Evolutionary conservation across 2,113 vertebrate genomes (phyloP).

Genomic region (Gambusia affinis): DNA sequence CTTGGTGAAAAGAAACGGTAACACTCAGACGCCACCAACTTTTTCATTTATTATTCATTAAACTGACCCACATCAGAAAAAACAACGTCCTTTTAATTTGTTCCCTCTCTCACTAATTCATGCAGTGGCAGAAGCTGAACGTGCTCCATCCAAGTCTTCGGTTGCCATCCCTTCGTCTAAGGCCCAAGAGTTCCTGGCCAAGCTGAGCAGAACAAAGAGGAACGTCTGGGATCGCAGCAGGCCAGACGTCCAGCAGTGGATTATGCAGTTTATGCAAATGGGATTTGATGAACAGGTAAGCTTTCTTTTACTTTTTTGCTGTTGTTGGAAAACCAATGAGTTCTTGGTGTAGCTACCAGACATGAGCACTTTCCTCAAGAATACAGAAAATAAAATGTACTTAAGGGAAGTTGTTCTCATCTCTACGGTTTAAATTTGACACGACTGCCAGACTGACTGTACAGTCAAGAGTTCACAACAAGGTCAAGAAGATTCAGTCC

Average conservation of each 20-base stretch:
- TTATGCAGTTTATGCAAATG: constrained; percentile 93
- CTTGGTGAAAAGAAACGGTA: constrained; percentile 86
- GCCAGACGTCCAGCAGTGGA: constrained; percentile 94
- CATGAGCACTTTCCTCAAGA: background rate
- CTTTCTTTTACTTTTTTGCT: too few species aligned
- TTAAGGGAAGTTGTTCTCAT: background rate
- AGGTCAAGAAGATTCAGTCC: background rate
- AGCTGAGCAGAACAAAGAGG: constrained; percentile 84
- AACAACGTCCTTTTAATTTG: background rate
- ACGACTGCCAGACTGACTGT: background rate
- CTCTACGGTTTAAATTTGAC: background rate
- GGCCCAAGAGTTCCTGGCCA: constrained; percentile 88
- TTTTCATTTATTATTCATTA: background rate
- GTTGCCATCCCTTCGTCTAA: constrained; percentile 77
- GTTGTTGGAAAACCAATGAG: background rate
- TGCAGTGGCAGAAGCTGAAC: constrained; percentile 53
- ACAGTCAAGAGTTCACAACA: background rate
- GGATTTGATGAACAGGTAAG: constrained; percentile 92
- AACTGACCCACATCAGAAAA: too few species aligned
- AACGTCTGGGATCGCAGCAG: constrained; percentile 91
- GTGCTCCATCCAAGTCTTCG: constrained; percentile 18
- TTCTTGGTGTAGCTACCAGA: background rate
- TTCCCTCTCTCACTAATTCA: constrained; percentile 16
- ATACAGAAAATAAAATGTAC: background rate
- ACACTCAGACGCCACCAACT: background rate